Evolutionary conservation across 2,797 vertebrate genomes (phyloP).

Genomic region (Discoglossus pictus): DNA sequence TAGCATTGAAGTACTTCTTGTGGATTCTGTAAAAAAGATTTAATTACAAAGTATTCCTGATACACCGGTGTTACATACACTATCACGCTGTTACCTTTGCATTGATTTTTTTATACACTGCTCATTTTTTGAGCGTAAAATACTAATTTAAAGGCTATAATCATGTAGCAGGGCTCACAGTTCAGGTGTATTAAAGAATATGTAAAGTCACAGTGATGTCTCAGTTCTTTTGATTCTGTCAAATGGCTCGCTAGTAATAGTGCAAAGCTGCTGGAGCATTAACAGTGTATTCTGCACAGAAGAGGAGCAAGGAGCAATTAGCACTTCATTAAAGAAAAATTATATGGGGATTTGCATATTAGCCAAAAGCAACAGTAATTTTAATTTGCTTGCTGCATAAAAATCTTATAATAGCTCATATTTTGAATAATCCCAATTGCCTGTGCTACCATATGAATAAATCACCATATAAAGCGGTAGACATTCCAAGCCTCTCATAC

Average conservation of each 20-base stretch:
- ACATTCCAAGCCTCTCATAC: conserved; percentile 2
- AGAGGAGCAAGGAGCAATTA: conserved; percentile 25
- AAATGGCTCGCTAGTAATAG: neutral
- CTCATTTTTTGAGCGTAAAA: no score
- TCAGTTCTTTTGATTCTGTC: conserved; percentile 16
- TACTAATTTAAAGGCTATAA: no score
- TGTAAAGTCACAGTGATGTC: conserved; percentile 23
- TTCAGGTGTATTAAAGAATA: no score
- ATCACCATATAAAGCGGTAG: conserved; percentile 10
- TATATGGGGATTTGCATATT: conserved; percentile 27
- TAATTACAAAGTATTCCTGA: no score
- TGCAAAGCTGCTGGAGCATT: conserved; percentile 8
- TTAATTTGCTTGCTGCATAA: neutral
- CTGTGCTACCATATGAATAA: conserved; percentile 19
- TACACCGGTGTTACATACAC: no score
- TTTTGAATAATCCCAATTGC: conserved; percentile 15
- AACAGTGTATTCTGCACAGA: neutral
- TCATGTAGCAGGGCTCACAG: no score
- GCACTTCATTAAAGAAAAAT: conserved; percentile 19
- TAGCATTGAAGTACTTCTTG: no score
- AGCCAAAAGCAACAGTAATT: conserved; percentile 30
- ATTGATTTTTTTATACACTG: no score
- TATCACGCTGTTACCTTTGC: no score
- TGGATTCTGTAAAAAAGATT: no score
- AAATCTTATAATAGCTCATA: conserved; percentile 4